These are phyloP conservation scores for Leptodactylus fallax DNA, from an alignment of 2,797 vertebrate genomes.

Conservation along the genomic window DNA sequence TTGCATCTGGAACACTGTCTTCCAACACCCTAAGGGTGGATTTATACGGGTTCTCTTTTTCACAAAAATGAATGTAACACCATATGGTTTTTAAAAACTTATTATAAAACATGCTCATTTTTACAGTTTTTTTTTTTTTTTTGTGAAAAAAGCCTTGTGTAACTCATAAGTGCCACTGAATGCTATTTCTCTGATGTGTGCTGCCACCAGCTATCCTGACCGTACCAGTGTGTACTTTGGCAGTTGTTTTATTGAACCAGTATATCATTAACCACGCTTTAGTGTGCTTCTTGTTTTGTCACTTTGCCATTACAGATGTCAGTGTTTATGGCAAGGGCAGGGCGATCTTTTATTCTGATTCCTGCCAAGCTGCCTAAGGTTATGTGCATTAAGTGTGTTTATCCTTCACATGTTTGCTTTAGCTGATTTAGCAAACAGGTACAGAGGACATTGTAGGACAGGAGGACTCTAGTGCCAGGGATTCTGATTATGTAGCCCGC, in stretches of 20 bases:
- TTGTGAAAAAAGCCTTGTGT: too few species aligned
- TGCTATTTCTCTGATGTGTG: neutral
- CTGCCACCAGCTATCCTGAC: neutral
- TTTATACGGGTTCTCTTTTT: too few species aligned
- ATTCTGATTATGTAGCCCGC: neutral
- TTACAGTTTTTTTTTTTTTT: too few species aligned
- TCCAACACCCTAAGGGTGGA: too few species aligned
- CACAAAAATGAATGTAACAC: too few species aligned
- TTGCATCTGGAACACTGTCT: too few species aligned
- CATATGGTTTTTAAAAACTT: too few species aligned
- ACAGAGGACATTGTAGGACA: conserved; percentile 22
- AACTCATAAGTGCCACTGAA: neutral
- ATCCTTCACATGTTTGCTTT: neutral
- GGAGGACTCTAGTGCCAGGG: neutral
- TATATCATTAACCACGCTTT: conserved; percentile 10
- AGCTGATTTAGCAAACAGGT: neutral
- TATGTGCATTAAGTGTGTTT: neutral
- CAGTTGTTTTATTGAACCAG: neutral
- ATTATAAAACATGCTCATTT: too few species aligned
- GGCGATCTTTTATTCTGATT: neutral
- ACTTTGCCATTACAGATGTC: conserved; percentile 17
- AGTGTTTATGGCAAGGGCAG: conserved; percentile 5
- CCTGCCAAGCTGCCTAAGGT: neutral
- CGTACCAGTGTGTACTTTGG: conserved; percentile 9
- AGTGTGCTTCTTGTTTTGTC: conserved; percentile 10